A percentile compares a stretch with the other conserved stretches of the same genome.
phyloP scores from a whole-genome alignment of 2,797 vertebrate species.

The Adrianichthys oophorus region DNA sequence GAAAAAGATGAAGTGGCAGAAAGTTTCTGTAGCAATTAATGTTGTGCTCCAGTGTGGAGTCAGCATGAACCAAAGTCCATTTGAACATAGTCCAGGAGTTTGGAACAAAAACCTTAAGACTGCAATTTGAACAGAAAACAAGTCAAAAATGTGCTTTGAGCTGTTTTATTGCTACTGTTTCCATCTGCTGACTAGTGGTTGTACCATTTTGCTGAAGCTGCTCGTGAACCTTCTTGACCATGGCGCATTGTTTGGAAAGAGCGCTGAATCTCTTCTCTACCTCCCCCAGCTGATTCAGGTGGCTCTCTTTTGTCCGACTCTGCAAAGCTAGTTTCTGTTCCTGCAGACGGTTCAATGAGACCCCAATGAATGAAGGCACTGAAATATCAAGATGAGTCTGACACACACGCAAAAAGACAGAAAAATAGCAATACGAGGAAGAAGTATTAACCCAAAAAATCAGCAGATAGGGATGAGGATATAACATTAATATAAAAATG shows the following conservation, averaged over 20 bases:
- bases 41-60: conserved; percentile 16
- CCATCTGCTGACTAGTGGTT: too few species aligned
- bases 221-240: conserved; percentile 83
- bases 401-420: too few species aligned
- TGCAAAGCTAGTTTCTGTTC: conserved; percentile 88
- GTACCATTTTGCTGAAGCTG: conserved; percentile 85
- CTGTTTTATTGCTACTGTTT: too few species aligned
- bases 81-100: conserved; percentile 22
- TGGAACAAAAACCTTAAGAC: neutral
- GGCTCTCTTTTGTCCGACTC: conserved; percentile 83
- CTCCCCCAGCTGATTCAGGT: conserved; percentile 87
- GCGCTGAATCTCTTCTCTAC: conserved; percentile 81
- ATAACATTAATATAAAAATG: too few species aligned
- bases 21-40: conserved; percentile 19
- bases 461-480: too few species aligned
- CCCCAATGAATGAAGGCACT: too few species aligned
- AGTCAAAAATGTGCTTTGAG: too few species aligned
- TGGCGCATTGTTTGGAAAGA: conserved; percentile 79
- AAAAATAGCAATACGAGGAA: too few species aligned
- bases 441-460: too few species aligned
- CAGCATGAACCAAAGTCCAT: conserved; percentile 6
- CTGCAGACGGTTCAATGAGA: conserved; percentile 59
- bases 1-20: conserved; percentile 25
- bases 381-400: too few species aligned
- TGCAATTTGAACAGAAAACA: neutral